Base-by-base conservation (phyloP, 35 echinoderm and acorn worm genomes). In the Lytechinus variegatus region DNA sequence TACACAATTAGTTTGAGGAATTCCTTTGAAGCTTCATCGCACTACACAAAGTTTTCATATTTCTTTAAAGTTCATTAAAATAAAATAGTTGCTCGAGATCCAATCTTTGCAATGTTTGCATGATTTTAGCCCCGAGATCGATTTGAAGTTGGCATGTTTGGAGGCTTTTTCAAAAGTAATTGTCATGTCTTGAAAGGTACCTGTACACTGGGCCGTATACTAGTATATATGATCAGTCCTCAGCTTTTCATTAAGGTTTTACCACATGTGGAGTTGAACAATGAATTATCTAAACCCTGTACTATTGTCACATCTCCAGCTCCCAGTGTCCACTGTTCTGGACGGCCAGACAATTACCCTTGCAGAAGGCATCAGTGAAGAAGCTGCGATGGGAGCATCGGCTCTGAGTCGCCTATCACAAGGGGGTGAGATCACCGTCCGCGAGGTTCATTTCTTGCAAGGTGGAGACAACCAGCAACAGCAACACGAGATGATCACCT, bases 361-460 rank as follows among this genome's bases (percentile, higher is more conserved):
- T 14, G 71, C 94, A 19, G 86, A 95, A 33, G 87, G 86, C n/a
- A 93, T 88, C 56, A 95, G 58, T 52, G 93, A 96, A 52, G 93
- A 87, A 51, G 86, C 87, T 9, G 87, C 79, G 16, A 87, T 94
- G n/a, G 94, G 86, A 10, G 89, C 94, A 19, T 96, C 96, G 53
- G 94, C 96, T 24, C 94, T 96, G 87, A 96, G 94, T 86, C 91
- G 94, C 53, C 94, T 96, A 10, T 94, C 96, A 3, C 92, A 93
- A 57, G 92, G 53, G 28, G 92, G 53, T 24, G 92, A 93, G 53
- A 57, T 93, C 53, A 55, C 92, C 9, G 92, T 93, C n/a, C 92
- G 92, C 9, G 92, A 93, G 92, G 54, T 93, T 54, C 92, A 93
- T 28, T 57, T 93, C 92, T 55, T 93, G n/a, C 92, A 93, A 54